Percentiles rank a stretch among this genome's conserved stretches.
Conservation (phyloP, 2,888 invertebrate species). For the Xanthorhoe designata region DNA sequence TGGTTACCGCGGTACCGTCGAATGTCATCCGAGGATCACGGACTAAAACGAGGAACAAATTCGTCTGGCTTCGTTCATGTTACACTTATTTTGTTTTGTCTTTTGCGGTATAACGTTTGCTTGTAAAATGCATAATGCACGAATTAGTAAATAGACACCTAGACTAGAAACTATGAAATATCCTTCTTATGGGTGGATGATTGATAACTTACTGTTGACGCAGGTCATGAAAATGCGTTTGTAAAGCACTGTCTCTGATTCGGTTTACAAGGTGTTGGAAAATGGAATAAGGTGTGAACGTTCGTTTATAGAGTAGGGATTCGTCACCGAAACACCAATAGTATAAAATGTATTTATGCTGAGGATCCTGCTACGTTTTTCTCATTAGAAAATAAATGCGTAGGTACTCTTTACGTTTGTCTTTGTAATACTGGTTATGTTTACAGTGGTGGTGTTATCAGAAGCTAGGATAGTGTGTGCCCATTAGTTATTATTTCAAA, state of each 20-base stretch:
- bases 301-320: constrained; percentile 10
- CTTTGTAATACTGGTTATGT: constrained; percentile 20
- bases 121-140: constrained; percentile 15
- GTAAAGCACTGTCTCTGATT: constrained; percentile 9
- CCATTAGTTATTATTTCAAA: constrained; percentile 30
- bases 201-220: neutral
- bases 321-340: constrained; percentile 8
- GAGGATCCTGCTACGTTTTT: neutral
- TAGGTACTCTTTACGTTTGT: constrained; percentile 13
- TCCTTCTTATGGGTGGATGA: neutral
- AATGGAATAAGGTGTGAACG: constrained; percentile 6
- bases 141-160: constrained; percentile 10
- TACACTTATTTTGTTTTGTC: constrained; percentile 5
- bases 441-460: constrained; percentile 31
- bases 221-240: constrained; percentile 14
- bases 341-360: constrained; percentile 9
- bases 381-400: neutral
- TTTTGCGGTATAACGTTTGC: constrained; percentile 7
- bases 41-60: constrained; percentile 2
- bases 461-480: constrained; percentile 38
- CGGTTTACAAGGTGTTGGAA: constrained; percentile 17
- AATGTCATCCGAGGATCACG: neutral
- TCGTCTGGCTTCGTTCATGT: constrained; percentile 16
- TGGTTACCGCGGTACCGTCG: constrained; percentile 4
- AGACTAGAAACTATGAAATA: neutral